Conservation (phyloP, 2,113 vertebrate genomes). For the Callopanchax toddi region DNA sequence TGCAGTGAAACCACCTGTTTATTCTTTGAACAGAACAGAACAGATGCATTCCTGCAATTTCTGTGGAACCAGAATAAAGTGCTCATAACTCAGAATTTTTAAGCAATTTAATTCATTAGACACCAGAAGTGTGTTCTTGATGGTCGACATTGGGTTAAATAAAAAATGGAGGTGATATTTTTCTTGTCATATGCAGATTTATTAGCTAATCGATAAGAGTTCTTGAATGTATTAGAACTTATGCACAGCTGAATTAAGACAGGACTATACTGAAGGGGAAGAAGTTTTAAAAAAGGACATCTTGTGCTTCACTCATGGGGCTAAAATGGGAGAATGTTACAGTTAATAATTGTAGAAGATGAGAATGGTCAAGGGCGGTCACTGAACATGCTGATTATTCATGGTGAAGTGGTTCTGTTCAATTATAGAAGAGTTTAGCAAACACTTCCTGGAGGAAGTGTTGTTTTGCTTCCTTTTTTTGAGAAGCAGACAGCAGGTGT, state of each 20-base stretch:
- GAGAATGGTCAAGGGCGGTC: conserved; percentile 19
- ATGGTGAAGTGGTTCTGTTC: conserved; percentile 24
- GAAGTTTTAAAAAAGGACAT: neutral
- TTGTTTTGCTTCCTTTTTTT: conserved; percentile 14
- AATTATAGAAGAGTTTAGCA: conserved; percentile 29
- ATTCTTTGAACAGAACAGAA: too few species aligned
- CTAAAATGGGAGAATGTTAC: neutral
- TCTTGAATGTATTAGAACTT: too few species aligned
- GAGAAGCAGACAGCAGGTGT: conserved; percentile 5
- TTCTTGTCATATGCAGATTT: too few species aligned
- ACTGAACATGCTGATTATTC: conserved; percentile 20
- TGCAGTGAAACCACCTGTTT: too few species aligned
- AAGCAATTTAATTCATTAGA: too few species aligned
- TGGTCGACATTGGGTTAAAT: too few species aligned
- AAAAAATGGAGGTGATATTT: too few species aligned
- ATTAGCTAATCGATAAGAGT: too few species aligned
- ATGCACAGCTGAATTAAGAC: neutral
- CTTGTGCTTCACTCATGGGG: neutral
- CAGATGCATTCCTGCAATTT: too few species aligned
- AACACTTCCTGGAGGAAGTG: conserved; percentile 23
- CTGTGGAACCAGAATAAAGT: too few species aligned
- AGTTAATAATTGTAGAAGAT: conserved; percentile 19
- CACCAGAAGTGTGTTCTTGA: too few species aligned
- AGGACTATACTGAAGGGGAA: neutral
- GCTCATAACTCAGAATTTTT: too few species aligned